Conservation (phyloP, 37 sponge, comb jelly and placozoan genomes). For the Axinella damicornis region DNA sequence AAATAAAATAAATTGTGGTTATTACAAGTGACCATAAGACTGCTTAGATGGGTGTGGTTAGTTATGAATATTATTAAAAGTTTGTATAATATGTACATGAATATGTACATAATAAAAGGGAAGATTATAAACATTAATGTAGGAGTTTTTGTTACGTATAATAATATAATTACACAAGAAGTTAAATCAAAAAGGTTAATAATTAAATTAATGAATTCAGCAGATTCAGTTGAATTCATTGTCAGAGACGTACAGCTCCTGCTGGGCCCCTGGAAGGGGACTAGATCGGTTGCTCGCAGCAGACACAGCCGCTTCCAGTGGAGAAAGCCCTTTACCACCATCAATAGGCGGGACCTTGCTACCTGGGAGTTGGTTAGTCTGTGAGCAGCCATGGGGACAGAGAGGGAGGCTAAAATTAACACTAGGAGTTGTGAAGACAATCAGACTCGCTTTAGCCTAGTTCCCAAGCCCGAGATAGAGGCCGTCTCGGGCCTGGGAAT, state of each 20-base stretch:
- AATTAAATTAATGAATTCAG: too few relatives aligned
- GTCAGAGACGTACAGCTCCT: constrained; percentile 13
- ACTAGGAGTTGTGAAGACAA: too few relatives aligned
- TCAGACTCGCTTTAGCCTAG: too few relatives aligned
- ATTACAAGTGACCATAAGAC: too few relatives aligned
- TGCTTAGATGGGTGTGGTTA: background rate
- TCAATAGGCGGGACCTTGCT: too few relatives aligned
- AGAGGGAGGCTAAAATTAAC: too few relatives aligned
- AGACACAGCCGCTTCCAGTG: background rate
- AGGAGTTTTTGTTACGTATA: background rate
- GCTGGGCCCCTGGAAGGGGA: background rate
- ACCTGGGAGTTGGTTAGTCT: constrained; percentile 7
- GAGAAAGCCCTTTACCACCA: background rate
- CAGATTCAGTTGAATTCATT: background rate
- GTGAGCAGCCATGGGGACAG: too few relatives aligned
- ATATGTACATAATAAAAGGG: background rate
- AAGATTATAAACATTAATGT: background rate
- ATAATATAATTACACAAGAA: too few relatives aligned
- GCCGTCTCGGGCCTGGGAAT: too few relatives aligned
- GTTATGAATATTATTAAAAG: too few relatives aligned
- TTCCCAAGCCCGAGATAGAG: too few relatives aligned
- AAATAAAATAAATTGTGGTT: background rate
- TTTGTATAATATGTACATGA: background rate
- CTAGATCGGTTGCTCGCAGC: background rate
- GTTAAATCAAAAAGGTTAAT: too few relatives aligned